These are phyloP conservation scores for Gymnocypris eckloni DNA, from an alignment of 2,797 vertebrate species.

Conservation along the genomic window DNA sequence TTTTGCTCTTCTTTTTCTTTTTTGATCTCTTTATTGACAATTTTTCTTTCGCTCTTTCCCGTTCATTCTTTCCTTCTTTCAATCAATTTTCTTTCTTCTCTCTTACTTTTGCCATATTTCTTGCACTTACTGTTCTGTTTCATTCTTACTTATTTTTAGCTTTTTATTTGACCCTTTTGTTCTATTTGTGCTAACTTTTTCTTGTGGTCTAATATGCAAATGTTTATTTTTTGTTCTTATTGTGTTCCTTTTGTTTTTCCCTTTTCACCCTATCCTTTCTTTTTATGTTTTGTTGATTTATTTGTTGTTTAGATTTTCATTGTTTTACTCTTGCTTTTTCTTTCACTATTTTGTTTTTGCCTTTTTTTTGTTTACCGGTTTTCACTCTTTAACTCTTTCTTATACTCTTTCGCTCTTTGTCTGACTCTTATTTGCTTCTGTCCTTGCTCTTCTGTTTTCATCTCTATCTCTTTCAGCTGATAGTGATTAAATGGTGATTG, in stretches of 20 bases:
- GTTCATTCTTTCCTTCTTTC: not conserved
- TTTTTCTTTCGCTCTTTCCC: not conserved
- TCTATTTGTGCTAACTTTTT: not conserved
- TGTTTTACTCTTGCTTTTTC: not conserved
- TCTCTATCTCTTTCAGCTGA: conserved; percentile 30
- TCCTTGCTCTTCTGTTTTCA: not conserved
- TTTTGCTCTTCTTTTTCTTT: not conserved
- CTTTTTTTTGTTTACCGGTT: not conserved
- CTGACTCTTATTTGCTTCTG: conserved; percentile 8
- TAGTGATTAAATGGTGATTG: conserved; percentile 37
- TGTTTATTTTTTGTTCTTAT: not conserved
- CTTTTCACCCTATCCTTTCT: not conserved
- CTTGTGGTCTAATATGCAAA: not conserved
- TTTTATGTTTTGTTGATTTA: not conserved
- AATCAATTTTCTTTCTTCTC: not conserved
- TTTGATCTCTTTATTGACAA: not conserved
- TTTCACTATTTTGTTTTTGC: not conserved
- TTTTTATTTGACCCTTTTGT: not conserved
- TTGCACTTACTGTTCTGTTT: not conserved
- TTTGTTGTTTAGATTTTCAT: not conserved
- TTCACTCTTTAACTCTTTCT: not conserved
- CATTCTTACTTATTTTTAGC: not conserved
- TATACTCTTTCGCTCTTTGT: not conserved
- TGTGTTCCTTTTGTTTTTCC: not conserved
- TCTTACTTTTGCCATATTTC: not conserved